Conservation (phyloP, 1,140 invertebrate genomes). For the Sycophaga agraensis region DNA sequence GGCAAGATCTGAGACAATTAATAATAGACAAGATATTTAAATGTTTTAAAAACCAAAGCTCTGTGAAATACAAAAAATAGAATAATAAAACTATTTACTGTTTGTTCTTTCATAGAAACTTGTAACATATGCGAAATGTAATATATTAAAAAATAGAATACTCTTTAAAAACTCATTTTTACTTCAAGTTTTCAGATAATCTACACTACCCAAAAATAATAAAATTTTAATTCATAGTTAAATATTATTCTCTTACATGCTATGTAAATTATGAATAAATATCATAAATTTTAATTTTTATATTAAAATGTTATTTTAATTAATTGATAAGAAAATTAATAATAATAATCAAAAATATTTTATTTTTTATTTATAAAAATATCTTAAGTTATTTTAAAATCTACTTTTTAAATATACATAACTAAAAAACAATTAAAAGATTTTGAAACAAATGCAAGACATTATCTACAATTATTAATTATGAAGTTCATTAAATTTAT, state of each 20-base stretch:
- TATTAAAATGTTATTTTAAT: too few relatives aligned
- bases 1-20: constrained; percentile 14
- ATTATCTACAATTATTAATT: neutral
- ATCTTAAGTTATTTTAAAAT: neutral
- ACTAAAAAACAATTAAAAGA: neutral
- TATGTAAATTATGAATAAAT: too few relatives aligned
- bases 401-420: neutral
- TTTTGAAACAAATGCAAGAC: neutral
- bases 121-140: constrained; percentile 32
- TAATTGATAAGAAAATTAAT: too few relatives aligned
- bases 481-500: neutral
- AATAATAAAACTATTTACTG: constrained; percentile 7
- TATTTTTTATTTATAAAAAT: constrained; percentile 8
- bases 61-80: constrained; percentile 8
- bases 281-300: too few relatives aligned
- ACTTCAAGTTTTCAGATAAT: too few relatives aligned
- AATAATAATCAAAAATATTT: too few relatives aligned
- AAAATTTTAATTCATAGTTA: too few relatives aligned
- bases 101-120: constrained; percentile 28
- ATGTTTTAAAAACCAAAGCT: constrained; percentile 18
- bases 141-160: constrained; percentile 25
- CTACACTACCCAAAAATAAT: too few relatives aligned
- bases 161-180: constrained; percentile 9
- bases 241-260: too few relatives aligned
- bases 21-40: constrained; percentile 23